Base-by-base conservation (phyloP, 2,113 vertebrate genomes). In the Coreoperca whiteheadi region DNA sequence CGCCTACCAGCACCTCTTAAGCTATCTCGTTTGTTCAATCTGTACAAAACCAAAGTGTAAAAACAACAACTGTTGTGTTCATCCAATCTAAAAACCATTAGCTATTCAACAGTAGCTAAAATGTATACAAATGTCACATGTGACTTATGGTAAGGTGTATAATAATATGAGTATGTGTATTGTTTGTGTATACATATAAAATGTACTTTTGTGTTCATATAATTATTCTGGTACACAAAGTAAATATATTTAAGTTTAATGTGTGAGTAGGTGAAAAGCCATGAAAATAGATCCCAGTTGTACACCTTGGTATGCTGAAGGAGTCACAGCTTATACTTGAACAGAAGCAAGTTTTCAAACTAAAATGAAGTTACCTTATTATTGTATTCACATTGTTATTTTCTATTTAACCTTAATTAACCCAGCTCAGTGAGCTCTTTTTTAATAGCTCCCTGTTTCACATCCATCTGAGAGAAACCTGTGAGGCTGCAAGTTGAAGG, bases 401-500 rank as follows among this genome's bases (percentile, higher is more conserved):
- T 68, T 51, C 14, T 18, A n/a, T 67, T 61, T 68, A 50, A 53
- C 2, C 20, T 32, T 41, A 2, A 21, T 9, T 28, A 69, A 51
- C 39, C 53, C 8, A 0, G 54, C 53, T 66, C 12, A 32, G n/a
- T 50, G 16, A 68, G 39, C 7, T 56, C 48, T 66, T 43, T 43
- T 51, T 4, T 21, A 64, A 23, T 9, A 34, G 1, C 73, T 74
- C 34, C 48, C 32, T 63, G 46, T 69, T 74, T 88, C 74, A 76
- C 66, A 85, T 83, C 77, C 77, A 87, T 77, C 76, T 65, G 60
- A 75, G 23, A 71, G 23, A 83, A 83, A 81, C 28, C 34, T 76
- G 32, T 32, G 37, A 77, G 28, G 64, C 59, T 76, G 46, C 30
- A 61, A 84, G 54, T 54, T 83, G 79, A 88, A 91, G 75, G 78